Evolutionary conservation across 2,113 vertebrate species (phyloP).

Genomic region (Phasianus colchicus): DNA sequence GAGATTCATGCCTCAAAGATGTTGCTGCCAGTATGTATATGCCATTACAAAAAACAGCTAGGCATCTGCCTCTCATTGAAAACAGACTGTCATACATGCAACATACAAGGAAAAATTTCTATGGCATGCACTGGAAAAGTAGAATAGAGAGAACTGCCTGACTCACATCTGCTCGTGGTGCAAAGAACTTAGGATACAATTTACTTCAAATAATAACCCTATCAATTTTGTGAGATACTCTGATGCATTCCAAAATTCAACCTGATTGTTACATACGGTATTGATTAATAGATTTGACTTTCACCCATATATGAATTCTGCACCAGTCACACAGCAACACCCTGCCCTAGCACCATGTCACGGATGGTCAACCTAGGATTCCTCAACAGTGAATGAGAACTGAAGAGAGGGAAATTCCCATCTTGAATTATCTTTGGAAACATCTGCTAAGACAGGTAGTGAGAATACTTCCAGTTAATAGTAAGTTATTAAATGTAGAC

Average conservation of each 20-base stretch:
- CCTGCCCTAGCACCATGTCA: not conserved
- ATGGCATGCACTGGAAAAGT: not conserved
- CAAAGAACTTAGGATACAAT: not conserved
- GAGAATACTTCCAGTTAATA: not conserved
- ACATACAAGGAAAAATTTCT: not conserved
- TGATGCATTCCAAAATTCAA: not conserved
- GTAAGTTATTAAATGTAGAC: not conserved
- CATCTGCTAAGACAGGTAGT: not conserved
- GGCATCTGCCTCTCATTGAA: not conserved
- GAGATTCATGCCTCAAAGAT: not conserved
- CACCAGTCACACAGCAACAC: not conserved
- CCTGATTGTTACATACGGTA: not conserved
- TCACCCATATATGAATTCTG: not conserved
- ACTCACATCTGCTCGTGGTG: not conserved
- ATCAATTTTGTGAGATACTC: not conserved
- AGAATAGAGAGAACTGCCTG: not conserved
- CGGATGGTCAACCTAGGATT: not conserved
- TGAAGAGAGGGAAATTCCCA: not conserved
- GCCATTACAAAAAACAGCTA: not conserved
- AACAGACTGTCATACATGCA: not conserved
- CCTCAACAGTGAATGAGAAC: not conserved
- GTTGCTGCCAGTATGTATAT: accelerated
- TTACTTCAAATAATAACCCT: not conserved
- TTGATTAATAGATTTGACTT: not conserved
- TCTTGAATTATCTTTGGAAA: not conserved